Percentiles rank a stretch among this genome's conserved stretches.
Conservation (phyloP, 2,113 vertebrate genomes). For the Aramus guarauna region DNA sequence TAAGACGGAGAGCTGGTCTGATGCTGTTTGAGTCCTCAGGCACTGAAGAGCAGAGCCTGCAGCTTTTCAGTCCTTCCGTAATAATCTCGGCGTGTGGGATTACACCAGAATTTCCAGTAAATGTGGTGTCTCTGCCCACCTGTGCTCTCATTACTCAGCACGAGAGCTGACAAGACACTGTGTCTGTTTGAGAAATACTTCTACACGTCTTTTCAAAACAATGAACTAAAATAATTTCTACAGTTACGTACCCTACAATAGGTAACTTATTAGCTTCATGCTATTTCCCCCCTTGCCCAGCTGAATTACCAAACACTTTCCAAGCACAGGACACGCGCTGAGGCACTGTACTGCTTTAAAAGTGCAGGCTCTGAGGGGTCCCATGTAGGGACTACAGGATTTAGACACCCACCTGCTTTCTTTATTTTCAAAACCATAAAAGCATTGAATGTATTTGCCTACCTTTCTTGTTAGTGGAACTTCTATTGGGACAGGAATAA, state of each 20-base stretch:
- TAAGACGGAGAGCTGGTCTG: neutral
- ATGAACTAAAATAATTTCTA: neutral
- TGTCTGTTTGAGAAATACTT: neutral
- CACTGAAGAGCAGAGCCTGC: neutral
- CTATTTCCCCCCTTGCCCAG: neutral
- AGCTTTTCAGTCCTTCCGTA: neutral
- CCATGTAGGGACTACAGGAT: neutral
- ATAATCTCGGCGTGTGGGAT: neutral
- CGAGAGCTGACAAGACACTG: neutral
- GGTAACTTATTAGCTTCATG: neutral
- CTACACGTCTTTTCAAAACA: fast-evolving
- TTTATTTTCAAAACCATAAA: neutral
- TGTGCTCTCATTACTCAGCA: neutral
- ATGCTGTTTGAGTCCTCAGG: neutral
- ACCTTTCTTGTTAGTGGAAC: slow-evolving; percentile 96
- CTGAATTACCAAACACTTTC: neutral
- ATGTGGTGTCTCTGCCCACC: neutral
- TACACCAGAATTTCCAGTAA: neutral
- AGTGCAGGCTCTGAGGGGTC: neutral
- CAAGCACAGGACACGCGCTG: neutral
- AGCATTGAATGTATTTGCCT: neutral
- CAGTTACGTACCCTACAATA: neutral
- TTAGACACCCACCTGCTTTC: neutral
- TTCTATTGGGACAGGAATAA: slow-evolving; percentile 95
- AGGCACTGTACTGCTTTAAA: too few relatives aligned